Evolutionary conservation across 2,888 invertebrate species (phyloP).

Genomic region (Sarcophaga subvicina): DNA sequence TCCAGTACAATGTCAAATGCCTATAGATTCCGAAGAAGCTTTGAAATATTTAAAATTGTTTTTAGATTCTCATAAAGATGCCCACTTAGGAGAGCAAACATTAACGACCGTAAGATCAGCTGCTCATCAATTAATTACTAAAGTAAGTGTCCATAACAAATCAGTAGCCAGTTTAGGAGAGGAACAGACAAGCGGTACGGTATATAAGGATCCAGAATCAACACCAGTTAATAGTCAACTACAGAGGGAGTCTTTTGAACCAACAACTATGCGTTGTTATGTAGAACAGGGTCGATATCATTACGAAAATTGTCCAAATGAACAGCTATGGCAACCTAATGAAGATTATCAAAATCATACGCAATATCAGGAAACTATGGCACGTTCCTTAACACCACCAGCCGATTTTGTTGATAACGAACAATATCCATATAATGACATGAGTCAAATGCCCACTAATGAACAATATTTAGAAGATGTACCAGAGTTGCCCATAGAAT

Average conservation of each 20-base stretch:
- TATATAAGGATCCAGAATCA: constrained; percentile 21
- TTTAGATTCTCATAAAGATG: neutral
- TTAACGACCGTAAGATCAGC: constrained; percentile 1
- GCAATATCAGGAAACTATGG: neutral
- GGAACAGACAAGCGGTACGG: neutral
- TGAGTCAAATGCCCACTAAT: neutral
- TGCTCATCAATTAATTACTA: constrained; percentile 37
- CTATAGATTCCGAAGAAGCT: neutral
- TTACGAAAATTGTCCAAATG: neutral
- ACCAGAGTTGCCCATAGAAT: too few relatives aligned
- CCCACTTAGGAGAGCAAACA: neutral
- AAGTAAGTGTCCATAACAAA: constrained; percentile 39
- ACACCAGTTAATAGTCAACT: neutral
- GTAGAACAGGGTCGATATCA: constrained; percentile 1
- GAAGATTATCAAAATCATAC: constrained; percentile 13
- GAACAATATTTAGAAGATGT: neutral
- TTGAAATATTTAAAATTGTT: constrained; percentile 38
- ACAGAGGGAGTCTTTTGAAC: neutral
- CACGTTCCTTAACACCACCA: neutral
- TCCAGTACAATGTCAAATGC: neutral
- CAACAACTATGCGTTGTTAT: neutral
- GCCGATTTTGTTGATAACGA: neutral
- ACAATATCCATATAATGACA: neutral
- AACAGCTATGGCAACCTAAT: neutral
- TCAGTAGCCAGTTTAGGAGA: neutral